Evolutionary conservation across 1,140 invertebrate species (phyloP).

Genomic region (Scaptomyza pallida): DNA sequence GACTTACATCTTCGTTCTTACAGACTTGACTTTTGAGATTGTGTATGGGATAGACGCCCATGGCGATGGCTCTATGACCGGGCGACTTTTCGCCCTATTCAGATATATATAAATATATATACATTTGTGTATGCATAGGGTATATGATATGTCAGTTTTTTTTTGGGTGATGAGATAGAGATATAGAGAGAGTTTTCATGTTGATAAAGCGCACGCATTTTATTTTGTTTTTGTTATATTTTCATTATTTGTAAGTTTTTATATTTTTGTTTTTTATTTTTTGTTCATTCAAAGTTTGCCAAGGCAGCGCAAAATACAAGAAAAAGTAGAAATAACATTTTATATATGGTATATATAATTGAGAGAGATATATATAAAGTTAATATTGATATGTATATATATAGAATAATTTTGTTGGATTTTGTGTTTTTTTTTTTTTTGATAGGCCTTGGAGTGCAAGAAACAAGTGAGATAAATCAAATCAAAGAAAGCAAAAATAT

Average conservation of each 20-base stretch:
- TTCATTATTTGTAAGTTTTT: conserved; percentile 20
- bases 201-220: conserved; percentile 77
- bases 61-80: conserved; percentile 92
- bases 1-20: conserved; percentile 94
- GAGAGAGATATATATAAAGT: conserved; percentile 22
- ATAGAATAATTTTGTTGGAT: conserved; percentile 35
- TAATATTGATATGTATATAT: conserved; percentile 39
- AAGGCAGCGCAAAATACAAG: conserved; percentile 82
- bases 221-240: conserved; percentile 6
- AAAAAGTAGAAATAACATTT: conserved; percentile 79
- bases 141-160: conserved; percentile 36
- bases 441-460: conserved; percentile 45
- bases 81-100: conserved; percentile 93
- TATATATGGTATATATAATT: conserved; percentile 57
- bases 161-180: conserved; percentile 33
- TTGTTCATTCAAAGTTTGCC: conserved; percentile 75
- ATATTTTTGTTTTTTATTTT: conserved; percentile 41
- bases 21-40: conserved; percentile 93
- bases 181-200: conserved; percentile 26
- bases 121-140: conserved; percentile 21
- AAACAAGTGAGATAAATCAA: conserved; percentile 11
- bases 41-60: conserved; percentile 94
- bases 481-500: neutral
- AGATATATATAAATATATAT: conserved; percentile 13
- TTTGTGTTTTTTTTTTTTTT: conserved; percentile 43